Conservation (phyloP, 2,797 vertebrate genomes). For the Etheostoma nigrum region DNA sequence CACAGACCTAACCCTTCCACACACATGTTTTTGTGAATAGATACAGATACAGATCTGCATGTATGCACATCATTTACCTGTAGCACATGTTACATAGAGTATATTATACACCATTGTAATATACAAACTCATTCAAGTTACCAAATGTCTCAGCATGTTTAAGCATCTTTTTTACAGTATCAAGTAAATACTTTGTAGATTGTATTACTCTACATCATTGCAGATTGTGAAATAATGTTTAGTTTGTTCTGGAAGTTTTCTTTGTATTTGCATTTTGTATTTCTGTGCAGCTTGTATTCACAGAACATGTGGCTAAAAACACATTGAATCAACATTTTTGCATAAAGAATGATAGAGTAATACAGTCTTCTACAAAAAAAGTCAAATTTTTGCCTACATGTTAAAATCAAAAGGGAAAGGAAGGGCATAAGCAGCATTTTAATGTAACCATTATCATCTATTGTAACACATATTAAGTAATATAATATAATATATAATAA, state of each 20-base stretch:
- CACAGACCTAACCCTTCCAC: slow-evolving; percentile 28
- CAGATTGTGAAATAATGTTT: slow-evolving; percentile 12
- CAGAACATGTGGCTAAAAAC: slow-evolving; percentile 2
- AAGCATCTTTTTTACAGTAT: slow-evolving; percentile 45
- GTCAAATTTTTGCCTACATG: slow-evolving; percentile 46
- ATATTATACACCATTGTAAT: slow-evolving; percentile 40
- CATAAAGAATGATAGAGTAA: slow-evolving; percentile 59
- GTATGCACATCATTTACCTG: slow-evolving; percentile 39
- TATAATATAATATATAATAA: neutral
- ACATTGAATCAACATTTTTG: slow-evolving; percentile 16
- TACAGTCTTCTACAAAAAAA: slow-evolving; percentile 73
- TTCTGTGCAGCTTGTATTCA: neutral
- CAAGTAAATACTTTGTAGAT: slow-evolving; percentile 64
- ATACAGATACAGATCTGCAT: slow-evolving; percentile 52
- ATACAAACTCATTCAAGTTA: slow-evolving; percentile 48
- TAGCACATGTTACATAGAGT: slow-evolving; percentile 34
- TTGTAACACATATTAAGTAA: slow-evolving; percentile 32
- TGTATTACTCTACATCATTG: slow-evolving; percentile 70
- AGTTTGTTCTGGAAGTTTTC: slow-evolving; percentile 12
- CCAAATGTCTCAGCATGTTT: slow-evolving; percentile 72
- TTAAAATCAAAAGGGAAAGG: slow-evolving; percentile 29
- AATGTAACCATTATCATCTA: slow-evolving; percentile 33
- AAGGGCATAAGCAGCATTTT: slow-evolving; percentile 49
- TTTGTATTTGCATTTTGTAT: slow-evolving; percentile 1
- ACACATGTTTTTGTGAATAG: slow-evolving; percentile 16